Base-by-base conservation (phyloP, 2,113 vertebrate species). In the Balaenoptera acutorostrata region DNA sequence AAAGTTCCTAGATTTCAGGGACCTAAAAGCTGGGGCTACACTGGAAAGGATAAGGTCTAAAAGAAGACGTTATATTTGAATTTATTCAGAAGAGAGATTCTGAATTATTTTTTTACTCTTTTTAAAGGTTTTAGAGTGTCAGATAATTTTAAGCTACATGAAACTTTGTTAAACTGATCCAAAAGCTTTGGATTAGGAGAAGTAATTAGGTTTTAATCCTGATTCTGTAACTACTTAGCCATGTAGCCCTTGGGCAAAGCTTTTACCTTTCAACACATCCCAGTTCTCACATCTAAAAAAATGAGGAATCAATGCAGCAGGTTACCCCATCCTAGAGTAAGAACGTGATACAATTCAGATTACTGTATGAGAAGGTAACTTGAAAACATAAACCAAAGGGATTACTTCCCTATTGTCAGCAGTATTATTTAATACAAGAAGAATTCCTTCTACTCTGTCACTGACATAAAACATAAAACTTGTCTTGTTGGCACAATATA, bases 131-230 rank as follows among this genome's bases (percentile, higher is more conserved):
- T 89, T 94, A 84, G 1, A 46, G n/a, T 44, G 11, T 81, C 31
- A 88, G 55, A 94, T 72, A 77, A 83, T 93, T 91, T 96, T 93
- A 46, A 90, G 33, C 86, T 64, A 66, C 46, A 41, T 69, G 18
- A 83, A 94, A 93, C 18, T 85, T 84, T 63, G 31, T 59, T 82
- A 66, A 90, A 69, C 64, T 59, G 23, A 46, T 78, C 55, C 20
- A 66, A 78, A 91, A 87, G 6, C 55, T 61, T 46, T 90, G 52
- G 14, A 64, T 89, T 86, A 86, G 52, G 66, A 86, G 49, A 87
- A 78, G 27, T 63, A 91, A 75, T 88, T 71, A 66, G n/a, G 18
- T 85, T 92, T 92, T 74, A 88, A 96, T 90, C 36, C 75, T 91
- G 39, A 69, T 44, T 69, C 36, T 49, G 85, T 92, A 44, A 86